phyloP scores from a whole-genome alignment of 2,113 vertebrate genomes.

The Cyanoramphus novaezelandiae region DNA sequence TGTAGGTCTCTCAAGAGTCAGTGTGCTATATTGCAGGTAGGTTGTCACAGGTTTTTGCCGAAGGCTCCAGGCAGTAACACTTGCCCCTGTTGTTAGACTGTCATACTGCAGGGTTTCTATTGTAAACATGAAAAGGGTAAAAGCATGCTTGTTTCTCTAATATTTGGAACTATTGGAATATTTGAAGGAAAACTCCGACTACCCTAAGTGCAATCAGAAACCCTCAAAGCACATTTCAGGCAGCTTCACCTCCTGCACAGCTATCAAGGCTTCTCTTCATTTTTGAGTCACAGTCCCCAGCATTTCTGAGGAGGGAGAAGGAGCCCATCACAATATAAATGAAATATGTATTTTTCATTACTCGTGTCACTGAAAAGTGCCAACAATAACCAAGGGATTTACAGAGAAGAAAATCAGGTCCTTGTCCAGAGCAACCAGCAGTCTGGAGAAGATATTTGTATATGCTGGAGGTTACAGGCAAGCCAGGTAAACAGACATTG shows the following conservation, averaged over 20 bases:
- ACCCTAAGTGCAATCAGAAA: background rate
- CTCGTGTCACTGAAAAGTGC: background rate
- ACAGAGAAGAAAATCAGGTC: background rate
- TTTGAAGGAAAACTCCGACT: background rate
- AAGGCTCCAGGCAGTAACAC: background rate
- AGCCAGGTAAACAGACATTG: rapidly evolving
- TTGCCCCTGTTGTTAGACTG: background rate
- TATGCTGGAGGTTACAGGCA: background rate
- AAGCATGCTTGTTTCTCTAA: background rate
- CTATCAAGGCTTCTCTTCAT: background rate
- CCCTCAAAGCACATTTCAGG: background rate
- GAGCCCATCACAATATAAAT: background rate
- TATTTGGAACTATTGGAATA: background rate
- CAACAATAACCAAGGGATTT: background rate
- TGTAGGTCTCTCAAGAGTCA: background rate
- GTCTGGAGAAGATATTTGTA: background rate
- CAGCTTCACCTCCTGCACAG: background rate
- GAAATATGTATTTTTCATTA: background rate
- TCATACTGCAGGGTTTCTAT: background rate
- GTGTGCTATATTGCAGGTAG: background rate
- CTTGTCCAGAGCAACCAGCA: background rate
- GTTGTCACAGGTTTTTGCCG: background rate
- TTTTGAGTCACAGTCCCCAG: background rate
- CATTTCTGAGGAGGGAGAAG: background rate
- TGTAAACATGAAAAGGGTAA: background rate